Conservation (phyloP, 2,797 vertebrate species). For the Catostomus latipinnis region DNA sequence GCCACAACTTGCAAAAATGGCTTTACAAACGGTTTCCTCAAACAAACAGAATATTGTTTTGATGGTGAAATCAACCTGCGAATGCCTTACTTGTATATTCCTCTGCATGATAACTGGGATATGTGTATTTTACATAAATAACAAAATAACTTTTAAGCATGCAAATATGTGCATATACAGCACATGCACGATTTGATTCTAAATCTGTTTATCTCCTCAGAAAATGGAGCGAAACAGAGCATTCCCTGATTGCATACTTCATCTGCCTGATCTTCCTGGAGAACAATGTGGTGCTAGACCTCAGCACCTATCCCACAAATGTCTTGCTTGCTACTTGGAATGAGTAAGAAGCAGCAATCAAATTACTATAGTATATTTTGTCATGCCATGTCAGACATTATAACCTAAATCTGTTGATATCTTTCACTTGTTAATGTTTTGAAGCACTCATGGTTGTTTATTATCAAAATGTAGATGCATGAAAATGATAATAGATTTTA, state of each 20-base stretch:
- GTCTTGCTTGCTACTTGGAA: constrained; percentile 49
- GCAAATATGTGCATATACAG: not conserved
- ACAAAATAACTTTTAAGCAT: not conserved
- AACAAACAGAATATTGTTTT: too few relatives aligned
- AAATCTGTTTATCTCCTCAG: not conserved
- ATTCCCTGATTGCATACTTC: constrained; percentile 43
- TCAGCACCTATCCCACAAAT: constrained; percentile 3
- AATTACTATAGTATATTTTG: not conserved
- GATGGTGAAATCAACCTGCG: too few relatives aligned
- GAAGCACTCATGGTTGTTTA: too few relatives aligned
- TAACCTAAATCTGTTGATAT: not conserved
- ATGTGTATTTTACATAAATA: too few relatives aligned
- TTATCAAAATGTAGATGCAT: too few relatives aligned
- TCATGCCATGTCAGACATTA: not conserved
- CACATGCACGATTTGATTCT: not conserved
- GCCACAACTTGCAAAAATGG: too few relatives aligned
- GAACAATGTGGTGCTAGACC: constrained; percentile 14
- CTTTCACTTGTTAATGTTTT: not conserved
- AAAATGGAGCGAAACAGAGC: constrained; percentile 18
- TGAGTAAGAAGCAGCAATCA: constrained; percentile 43
- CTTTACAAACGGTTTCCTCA: too few relatives aligned
- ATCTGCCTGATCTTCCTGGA: constrained; percentile 53
- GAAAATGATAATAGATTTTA: too few relatives aligned
- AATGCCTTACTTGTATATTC: too few relatives aligned
- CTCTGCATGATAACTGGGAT: too few relatives aligned